Evolutionary conservation across 2,113 vertebrate species (phyloP).

Genomic region (Cepphus grylle): DNA sequence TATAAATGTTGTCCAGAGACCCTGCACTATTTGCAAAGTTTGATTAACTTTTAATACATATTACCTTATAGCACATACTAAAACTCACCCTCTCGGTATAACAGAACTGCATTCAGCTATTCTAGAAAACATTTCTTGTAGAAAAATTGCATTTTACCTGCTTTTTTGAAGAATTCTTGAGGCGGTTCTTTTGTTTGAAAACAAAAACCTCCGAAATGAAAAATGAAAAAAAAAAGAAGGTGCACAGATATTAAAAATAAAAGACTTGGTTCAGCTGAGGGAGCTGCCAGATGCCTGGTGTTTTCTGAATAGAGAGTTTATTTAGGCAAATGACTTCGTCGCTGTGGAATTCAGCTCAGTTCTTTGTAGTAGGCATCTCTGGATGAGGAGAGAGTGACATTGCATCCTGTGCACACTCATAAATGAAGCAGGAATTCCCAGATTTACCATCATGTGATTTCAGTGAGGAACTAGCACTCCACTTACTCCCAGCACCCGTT

Average conservation of each 20-base stretch:
- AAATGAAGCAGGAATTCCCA: conserved; percentile 67
- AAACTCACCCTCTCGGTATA: neutral
- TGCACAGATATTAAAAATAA: neutral
- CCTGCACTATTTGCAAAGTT: neutral
- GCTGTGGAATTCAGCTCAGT: neutral
- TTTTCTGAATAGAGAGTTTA: conserved; percentile 4
- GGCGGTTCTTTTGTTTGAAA: neutral
- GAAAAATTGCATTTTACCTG: conserved; percentile 51
- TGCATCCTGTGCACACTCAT: conserved; percentile 21
- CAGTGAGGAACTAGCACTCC: conserved; percentile 40
- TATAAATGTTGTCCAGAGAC: neutral
- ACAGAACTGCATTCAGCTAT: neutral
- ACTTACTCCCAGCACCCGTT: conserved; percentile 7
- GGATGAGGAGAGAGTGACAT: conserved; percentile 38
- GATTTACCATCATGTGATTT: conserved; percentile 67
- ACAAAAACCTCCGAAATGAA: neutral
- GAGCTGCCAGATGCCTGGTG: neutral
- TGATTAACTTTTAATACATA: neutral
- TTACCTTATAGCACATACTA: neutral
- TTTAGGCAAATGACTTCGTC: neutral
- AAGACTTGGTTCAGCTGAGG: neutral
- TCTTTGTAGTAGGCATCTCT: conserved; percentile 43
- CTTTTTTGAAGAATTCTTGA: conserved; percentile 24
- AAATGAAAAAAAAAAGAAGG: neutral
- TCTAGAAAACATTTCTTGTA: neutral